Conservation (phyloP, 2,888 invertebrate genomes). For the Harpagoxenus sublaevis region DNA sequence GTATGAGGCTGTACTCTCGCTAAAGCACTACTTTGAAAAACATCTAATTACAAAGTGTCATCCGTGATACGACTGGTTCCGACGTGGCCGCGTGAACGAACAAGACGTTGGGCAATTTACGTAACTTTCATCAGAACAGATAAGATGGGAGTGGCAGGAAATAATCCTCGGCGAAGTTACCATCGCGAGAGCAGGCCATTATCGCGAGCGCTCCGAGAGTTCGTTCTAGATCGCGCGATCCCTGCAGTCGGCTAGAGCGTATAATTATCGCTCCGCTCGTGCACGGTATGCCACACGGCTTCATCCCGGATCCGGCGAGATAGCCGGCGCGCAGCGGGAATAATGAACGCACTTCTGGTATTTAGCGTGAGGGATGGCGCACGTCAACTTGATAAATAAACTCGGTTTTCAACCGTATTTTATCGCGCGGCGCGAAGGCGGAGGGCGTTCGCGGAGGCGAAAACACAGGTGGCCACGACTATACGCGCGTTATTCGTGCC, state of each 20-base stretch:
- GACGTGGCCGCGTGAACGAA: neutral
- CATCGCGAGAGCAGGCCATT: slow-evolving; percentile 27
- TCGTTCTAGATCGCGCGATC: slow-evolving; percentile 28
- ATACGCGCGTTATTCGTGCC: slow-evolving; percentile 56
- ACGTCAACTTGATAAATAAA: slow-evolving; percentile 82
- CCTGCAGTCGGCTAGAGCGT: slow-evolving; percentile 16
- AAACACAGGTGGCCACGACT: slow-evolving; percentile 70
- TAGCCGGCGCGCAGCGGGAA: slow-evolving; percentile 64
- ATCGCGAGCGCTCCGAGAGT: slow-evolving; percentile 16
- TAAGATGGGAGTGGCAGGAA: slow-evolving; percentile 35
- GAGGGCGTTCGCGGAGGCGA: slow-evolving; percentile 66
- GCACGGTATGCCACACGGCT: slow-evolving; percentile 63
- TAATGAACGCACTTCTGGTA: slow-evolving; percentile 78
- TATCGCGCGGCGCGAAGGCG: slow-evolving; percentile 65
- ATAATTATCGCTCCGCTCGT: slow-evolving; percentile 70
- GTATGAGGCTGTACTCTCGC: neutral
- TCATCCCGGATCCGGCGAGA: slow-evolving; percentile 70
- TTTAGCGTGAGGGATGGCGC: slow-evolving; percentile 79
- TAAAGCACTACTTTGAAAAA: slow-evolving; percentile 4
- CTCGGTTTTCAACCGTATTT: slow-evolving; percentile 76
- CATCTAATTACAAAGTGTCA: slow-evolving; percentile 35
- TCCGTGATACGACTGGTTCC: neutral
- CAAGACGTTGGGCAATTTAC: slow-evolving; percentile 40
- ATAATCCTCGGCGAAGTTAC: slow-evolving; percentile 26
- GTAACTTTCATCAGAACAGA: slow-evolving; percentile 21